Conservation (phyloP, 2,113 vertebrate genomes). For the Leucosticte australis region DNA sequence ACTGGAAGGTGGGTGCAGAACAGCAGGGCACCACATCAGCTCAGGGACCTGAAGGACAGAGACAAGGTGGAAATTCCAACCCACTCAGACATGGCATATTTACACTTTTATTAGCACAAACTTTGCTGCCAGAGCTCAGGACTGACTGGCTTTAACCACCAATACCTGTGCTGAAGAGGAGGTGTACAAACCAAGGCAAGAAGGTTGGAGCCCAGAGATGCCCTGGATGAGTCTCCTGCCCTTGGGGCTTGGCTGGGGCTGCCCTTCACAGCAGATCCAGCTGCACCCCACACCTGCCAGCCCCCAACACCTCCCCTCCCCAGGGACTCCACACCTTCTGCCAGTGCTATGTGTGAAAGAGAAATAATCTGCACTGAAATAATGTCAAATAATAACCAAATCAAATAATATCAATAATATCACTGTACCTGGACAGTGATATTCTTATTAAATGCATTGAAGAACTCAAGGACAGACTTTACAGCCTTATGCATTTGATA, state of each 20-base stretch:
- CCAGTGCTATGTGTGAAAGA: neutral
- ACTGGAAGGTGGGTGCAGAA: neutral
- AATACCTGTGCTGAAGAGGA: neutral
- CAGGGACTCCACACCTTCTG: neutral
- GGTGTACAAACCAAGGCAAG: neutral
- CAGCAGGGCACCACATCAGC: neutral
- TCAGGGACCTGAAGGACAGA: neutral
- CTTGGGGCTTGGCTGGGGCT: neutral
- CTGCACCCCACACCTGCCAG: neutral
- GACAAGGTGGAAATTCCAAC: neutral
- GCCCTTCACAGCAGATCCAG: neutral
- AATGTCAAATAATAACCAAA: neutral
- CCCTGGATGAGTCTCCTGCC: neutral
- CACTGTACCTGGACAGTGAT: neutral
- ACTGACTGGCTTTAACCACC: neutral
- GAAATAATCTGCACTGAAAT: neutral
- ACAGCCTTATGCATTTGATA: neutral
- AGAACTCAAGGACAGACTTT: neutral
- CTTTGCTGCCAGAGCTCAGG: neutral
- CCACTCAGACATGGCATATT: neutral
- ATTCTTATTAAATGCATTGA: neutral
- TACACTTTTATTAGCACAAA: accelerated
- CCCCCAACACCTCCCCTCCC: neutral
- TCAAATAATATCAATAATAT: too few species aligned
- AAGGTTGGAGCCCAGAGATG: neutral